Conservation (phyloP, 35 echinoderm and acorn worm genomes). For the Anneissia japonica region DNA sequence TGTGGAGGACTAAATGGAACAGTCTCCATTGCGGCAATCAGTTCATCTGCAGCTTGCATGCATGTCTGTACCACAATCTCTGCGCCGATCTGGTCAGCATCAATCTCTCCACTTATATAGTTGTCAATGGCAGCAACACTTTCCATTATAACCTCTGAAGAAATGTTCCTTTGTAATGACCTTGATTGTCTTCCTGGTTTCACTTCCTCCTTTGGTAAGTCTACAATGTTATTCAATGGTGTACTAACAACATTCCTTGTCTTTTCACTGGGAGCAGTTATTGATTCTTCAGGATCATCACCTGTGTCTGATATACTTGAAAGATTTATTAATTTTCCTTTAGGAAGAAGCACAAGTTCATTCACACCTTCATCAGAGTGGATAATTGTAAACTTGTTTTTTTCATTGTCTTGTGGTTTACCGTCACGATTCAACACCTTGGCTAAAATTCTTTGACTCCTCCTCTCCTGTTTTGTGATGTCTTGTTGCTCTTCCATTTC, state of each 20-base stretch:
- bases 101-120: neutral
- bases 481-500: neutral
- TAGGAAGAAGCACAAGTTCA: conserved; percentile 89
- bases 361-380: conserved; percentile 74
- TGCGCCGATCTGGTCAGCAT: neutral
- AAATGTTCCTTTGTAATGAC: neutral
- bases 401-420: neutral
- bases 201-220: neutral
- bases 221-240: neutral
- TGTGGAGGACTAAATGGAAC: neutral
- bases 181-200: neutral
- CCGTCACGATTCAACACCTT: neutral
- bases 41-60: neutral
- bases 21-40: neutral
- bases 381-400: conserved; percentile 62
- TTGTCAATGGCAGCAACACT: neutral
- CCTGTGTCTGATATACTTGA: neutral
- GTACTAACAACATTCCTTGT: neutral
- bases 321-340: conserved; percentile 42
- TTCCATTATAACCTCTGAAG: neutral
- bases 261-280: neutral
- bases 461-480: neutral
- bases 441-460: neutral
- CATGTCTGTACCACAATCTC: neutral
- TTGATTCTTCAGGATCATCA: neutral